Conservation (phyloP, 2,888 invertebrate genomes). For the Cancer borealis region DNA sequence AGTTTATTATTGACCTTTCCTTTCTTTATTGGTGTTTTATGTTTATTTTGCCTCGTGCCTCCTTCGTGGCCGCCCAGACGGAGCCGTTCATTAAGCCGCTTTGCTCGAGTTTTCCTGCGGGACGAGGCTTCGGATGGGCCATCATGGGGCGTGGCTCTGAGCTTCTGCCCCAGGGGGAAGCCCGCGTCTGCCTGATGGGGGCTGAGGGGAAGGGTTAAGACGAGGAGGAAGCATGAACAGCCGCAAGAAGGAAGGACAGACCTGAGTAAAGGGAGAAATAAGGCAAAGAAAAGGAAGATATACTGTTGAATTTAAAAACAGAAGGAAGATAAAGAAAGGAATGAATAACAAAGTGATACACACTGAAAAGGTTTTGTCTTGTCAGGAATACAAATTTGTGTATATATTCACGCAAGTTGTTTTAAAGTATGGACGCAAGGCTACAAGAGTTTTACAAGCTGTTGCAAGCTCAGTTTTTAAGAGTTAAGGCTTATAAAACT, state of each 20-base stretch:
- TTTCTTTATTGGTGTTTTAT: background rate
- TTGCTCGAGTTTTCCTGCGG: conserved; percentile 34
- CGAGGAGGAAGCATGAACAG: background rate
- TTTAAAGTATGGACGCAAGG: background rate
- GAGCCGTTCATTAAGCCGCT: conserved; percentile 2
- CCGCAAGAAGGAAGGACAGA: background rate
- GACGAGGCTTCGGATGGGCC: background rate
- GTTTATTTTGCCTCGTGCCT: background rate
- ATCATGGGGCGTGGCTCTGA: conserved; percentile 5
- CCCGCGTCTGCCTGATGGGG: background rate
- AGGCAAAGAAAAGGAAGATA: background rate
- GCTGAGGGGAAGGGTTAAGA: background rate
- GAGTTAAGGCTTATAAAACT: background rate
- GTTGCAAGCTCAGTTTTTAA: background rate
- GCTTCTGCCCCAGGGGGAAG: background rate
- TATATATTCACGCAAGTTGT: background rate
- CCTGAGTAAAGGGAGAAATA: background rate
- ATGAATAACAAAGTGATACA: background rate
- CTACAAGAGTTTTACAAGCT: background rate
- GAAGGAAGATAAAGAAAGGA: background rate
- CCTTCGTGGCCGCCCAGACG: background rate
- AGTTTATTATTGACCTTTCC: background rate
- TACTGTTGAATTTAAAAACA: background rate
- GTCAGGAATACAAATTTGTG: background rate
- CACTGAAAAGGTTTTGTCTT: background rate